Evolutionary conservation across 2,888 invertebrate genomes (phyloP), one percentile per base, ranked within the genome.

Genomic region (Isotomurus palustris): DNA sequence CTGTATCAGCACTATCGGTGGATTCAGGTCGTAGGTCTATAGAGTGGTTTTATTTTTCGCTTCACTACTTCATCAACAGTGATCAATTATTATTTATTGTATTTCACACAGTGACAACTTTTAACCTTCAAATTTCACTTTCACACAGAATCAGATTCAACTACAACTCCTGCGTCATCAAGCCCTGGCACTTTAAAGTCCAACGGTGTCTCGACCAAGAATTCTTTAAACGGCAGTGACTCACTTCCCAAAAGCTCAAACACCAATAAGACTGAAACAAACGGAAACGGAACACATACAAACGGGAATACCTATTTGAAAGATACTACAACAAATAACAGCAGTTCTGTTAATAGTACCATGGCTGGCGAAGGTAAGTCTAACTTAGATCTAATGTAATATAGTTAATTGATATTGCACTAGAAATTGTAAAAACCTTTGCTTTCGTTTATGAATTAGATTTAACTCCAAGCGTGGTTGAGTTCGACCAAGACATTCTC

Each of bases 401-500:
- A n/a, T n/a, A n/a, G n/a, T n/a, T n/a, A n/a, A n/a, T n/a, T n/a
- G n/a, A n/a, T n/a, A n/a, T n/a, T n/a, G n/a, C n/a, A n/a, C n/a
- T n/a, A n/a, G n/a, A n/a, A n/a, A n/a, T n/a, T n/a, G n/a, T n/a
- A n/a, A n/a, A n/a, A n/a, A n/a, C n/a, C n/a, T n/a, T 43, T 43
- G 6, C 21, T 5, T 43, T 43, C 22, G 6, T 40, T 51, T 17
- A n/a, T 10, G 10, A 44, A 52, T n/a, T 47, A 63, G 68, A 68
- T 32, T 51, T 64, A 38, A 62, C 64, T 55, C 64, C 61, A 27
- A 60, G 58, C 38, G 62, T 64, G 38, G 57, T 64, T 55, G 70
- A 70, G 61, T 69, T 68, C 43, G 66, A 69, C 60, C 67, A 69
- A 62, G 69, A 69, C 41, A 60, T 69, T 58, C 44, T 66, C 27